Evolutionary conservation across 2,888 invertebrate species (phyloP), one percentile per base, ranked within the genome.

Genomic region (Tetragonula carbonaria): DNA sequence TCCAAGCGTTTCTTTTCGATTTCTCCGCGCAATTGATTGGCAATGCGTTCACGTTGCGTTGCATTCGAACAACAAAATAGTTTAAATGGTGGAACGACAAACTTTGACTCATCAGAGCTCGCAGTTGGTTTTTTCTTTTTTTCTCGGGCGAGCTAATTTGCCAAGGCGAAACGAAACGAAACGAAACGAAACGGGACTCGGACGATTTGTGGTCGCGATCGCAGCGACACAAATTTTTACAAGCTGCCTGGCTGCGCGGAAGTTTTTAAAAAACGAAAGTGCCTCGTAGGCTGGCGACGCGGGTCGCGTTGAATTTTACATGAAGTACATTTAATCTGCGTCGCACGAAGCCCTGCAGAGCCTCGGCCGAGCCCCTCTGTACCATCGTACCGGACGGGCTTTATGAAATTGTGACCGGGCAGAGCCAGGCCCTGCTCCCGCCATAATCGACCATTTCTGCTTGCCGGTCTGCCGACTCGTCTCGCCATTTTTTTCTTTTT

Each of bases 321-420:
- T 87, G 87, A 87, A 87, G 76, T 76, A 75, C 83, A 79, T 87
- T 87, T 87, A 87, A 87, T 87, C 87, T 86, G 83, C 85, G 85
- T 81, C 86, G 87, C 83, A 77, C 76, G 87, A 88, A 87, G 87
- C 87, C 87, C 83, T 78, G 78, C 87, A 87, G 87, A 77, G 33
- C 33, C 76, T 68, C 84, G 79, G 67, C 51, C 87, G 81, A 87
- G 74, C 81, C 78, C 45, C 45, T 45, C 84, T 87, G 77, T 50
- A 63, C 81, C 77, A 87, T 87, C 76, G 75, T 74, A 84, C 66
- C 68, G 67, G 75, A 76, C 80, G 73, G 84, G 78, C 84, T 80
- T 87, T 87, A 87, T 87, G 87, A 84, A 87, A 87, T 84, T 81
- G 87, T 77, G 74, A 84, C 68, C 71, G 78, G 18, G 51, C 23